Base-by-base conservation (phyloP, 2,797 vertebrate species). In the Cossypha polioptera region DNA sequence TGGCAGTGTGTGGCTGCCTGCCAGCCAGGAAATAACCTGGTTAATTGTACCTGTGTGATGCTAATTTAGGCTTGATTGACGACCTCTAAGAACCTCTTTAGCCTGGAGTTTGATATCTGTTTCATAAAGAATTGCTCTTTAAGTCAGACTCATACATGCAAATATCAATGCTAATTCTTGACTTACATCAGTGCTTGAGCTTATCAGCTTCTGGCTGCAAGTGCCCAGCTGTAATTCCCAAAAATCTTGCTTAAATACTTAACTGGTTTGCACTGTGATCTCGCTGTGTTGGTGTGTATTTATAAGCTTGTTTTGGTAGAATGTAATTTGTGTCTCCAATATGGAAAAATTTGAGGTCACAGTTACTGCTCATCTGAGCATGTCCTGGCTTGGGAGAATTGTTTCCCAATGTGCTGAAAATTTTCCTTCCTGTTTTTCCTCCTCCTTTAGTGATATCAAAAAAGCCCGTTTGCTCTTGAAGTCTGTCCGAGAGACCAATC, bases 401-500 rank as follows among this genome's bases (percentile, higher is more conserved):
- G 33, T 68, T 96, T 47, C 16, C 36, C 67, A 3, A 0, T 1
- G 3, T 29, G 6, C 31, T 91, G 33, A 85, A 67, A 7, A 1
- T 11, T 29, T 51, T 63, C 24, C n/a, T n/a, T 42, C 28, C 4
- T 80, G 12, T 53, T 53, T 82, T 80, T 69, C 35, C n/a, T 84
- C 2, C 93, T 48, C 71, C 38, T 26, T 13, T 62, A 99, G 99
- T 6, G 50, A 51, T 29, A 51, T 29, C 50, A 51, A 51, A 51
- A 29, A 51, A 51, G 50, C 50, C 50, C 11, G 5, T 51, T 51
- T 51, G 28, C 17, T 51, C 50, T 28, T 51, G 50, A 51, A 51
- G 29, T 29, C 10, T 29, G 28, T 51, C 50, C 11, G 7, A 51
- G 28, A 51, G 50, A 51, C 17, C 17, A 51, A 51, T 51, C 28